These are phyloP conservation scores for Drosophila virilis DNA, from an alignment of 1,140 invertebrate genomes.

Conservation along the genomic window DNA sequence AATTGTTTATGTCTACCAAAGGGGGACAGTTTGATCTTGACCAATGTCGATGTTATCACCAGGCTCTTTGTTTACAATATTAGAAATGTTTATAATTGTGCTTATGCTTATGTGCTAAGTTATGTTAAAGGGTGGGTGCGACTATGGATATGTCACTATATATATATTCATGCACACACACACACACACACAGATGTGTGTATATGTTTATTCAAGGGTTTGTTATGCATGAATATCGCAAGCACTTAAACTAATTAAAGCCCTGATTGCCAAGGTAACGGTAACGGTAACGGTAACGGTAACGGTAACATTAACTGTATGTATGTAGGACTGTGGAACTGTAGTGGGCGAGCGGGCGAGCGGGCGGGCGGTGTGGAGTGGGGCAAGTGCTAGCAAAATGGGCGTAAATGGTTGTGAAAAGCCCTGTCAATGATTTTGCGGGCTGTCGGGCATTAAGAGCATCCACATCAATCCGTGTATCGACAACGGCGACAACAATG, in stretches of 20 bases:
- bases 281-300: too few species aligned
- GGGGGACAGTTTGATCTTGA: too few species aligned
- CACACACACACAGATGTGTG: not conserved
- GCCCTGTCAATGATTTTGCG: constrained; percentile 49
- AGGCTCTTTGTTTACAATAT: too few species aligned
- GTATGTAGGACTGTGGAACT: too few species aligned
- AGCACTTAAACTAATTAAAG: constrained; percentile 56
- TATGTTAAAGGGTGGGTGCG: too few species aligned
- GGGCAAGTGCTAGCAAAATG: not conserved
- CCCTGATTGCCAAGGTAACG: constrained; percentile 37
- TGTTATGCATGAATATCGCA: constrained; percentile 16
- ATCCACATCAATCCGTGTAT: constrained; percentile 28
- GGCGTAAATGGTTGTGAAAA: constrained; percentile 37
- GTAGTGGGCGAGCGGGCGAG: not conserved
- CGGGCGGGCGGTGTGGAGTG: not conserved
- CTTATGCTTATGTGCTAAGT: too few species aligned
- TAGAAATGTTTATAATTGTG: too few species aligned
- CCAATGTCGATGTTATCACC: too few species aligned
- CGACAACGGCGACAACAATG: constrained; percentile 23
- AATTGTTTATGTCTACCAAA: too few species aligned
- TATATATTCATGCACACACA: not conserved
- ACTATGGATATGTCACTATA: too few species aligned
- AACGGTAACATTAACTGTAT: too few species aligned
- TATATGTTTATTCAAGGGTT: not conserved
- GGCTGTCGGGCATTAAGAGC: constrained; percentile 34